Base-by-base conservation (phyloP, 64 coral and sea anemone genomes). In the Porites australiensis region DNA sequence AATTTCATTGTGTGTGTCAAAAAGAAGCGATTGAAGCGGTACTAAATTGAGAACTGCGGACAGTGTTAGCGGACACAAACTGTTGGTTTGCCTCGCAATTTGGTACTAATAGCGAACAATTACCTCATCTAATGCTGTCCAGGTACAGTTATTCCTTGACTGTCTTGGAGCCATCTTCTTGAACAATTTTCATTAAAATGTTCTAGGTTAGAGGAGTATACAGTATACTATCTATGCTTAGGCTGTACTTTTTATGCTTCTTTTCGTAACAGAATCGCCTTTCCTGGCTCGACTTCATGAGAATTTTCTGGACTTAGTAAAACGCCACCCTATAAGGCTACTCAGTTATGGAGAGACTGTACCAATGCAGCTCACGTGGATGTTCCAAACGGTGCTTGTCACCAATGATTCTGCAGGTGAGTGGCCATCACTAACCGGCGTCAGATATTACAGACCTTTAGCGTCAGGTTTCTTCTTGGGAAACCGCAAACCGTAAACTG, bases 311-410 rank as follows among this genome's bases (percentile, higher is more conserved):
- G 13, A 70, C 37, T 86, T 97, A 70, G 81, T 97, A 13, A 18
- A 90, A 4, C 53, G 80, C 5, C 75, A 90, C 19, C 55, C 91
- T 4, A 52, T 95, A 2, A 74, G 79, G 16, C 91, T 93, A 77
- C 79, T 97, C 15, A 97, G 95, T 65, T 89, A 94, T 55, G 95
- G 95, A 9, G 95, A 97, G 67, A 97, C 92, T 0, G 58, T 94
- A 48, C 95, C 95, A 7, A 64, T 97, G 79, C 69, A 97, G 76
- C 61, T 97, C 3, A 94, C 95, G 3, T 97, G 95, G 95, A 72
- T 97, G 82, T 75, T 94, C 50, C 81, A 94, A 54, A 79, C 95
- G 55, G 68, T 97, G 3, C 92, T 97, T 23, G 95, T 97, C 0
- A 78, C 92, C 15, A 85, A 74, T 16, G 68, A 65, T 9, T 97